A percentile compares a stretch with the other conserved stretches of the same genome.
Evolutionary conservation across 2,113 vertebrate species (phyloP).

Genomic region (Lycocorax pyrrhopterus): DNA sequence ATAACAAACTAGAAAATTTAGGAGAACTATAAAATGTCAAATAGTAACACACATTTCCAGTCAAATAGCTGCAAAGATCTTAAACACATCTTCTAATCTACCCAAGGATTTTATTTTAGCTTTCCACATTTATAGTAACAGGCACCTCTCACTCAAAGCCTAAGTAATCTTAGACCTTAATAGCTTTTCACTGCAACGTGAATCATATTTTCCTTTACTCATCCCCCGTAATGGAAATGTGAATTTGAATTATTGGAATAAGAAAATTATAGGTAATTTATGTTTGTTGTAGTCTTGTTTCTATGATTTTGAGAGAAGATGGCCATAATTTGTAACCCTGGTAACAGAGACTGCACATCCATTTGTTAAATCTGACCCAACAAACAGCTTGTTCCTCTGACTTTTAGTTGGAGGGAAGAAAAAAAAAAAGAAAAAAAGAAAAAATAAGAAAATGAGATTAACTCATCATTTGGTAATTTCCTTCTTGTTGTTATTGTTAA

Average conservation of each 20-base stretch:
- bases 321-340: slow-evolving; percentile 55
- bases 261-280: slow-evolving; percentile 69
- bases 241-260: slow-evolving; percentile 61
- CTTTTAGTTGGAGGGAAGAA: neutral
- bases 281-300: slow-evolving; percentile 61
- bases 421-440: neutral
- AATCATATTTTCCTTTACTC: slow-evolving; percentile 33
- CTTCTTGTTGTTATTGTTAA: neutral
- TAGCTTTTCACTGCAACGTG: neutral
- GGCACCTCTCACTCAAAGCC: slow-evolving; percentile 50
- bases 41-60: neutral
- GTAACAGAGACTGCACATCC: slow-evolving; percentile 35
- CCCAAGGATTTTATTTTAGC: neutral
- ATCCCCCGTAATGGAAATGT: slow-evolving; percentile 32
- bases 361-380: slow-evolving; percentile 16
- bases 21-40: neutral
- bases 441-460: neutral
- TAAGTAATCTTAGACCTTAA: slow-evolving; percentile 38
- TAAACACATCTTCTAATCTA: neutral
- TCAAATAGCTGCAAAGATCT: neutral
- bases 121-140: slow-evolving; percentile 26
- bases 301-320: slow-evolving; percentile 51
- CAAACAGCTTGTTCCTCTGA: neutral
- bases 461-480: neutral
- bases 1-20: neutral